phyloP scores from a whole-genome alignment of 1,140 invertebrate genomes.

The Dendroctonus ponderosae region DNA sequence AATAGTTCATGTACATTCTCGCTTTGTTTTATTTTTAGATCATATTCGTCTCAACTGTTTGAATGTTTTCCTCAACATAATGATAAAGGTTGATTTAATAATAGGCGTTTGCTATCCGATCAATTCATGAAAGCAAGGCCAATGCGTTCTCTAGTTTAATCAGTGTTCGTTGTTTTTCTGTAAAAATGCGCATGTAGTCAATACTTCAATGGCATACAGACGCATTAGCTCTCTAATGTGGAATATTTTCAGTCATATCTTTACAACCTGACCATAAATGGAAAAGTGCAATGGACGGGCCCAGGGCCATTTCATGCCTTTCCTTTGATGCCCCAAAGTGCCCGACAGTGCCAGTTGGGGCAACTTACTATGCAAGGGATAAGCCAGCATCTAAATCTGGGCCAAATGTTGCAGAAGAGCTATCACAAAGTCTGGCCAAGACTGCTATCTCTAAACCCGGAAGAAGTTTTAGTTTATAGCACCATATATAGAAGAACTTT shows the following conservation, averaged over 20 bases:
- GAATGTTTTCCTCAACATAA: too few species aligned
- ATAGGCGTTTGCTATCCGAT: too few species aligned
- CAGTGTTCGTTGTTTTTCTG: not conserved
- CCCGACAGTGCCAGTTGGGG: constrained; percentile 62
- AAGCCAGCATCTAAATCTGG: constrained; percentile 73
- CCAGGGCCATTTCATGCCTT: constrained; percentile 81
- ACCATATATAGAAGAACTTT: constrained; percentile 85
- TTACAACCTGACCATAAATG: constrained; percentile 57
- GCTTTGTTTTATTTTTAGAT: too few species aligned
- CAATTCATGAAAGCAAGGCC: too few species aligned
- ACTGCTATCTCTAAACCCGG: constrained; percentile 49
- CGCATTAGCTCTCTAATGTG: not conserved
- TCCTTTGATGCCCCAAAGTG: constrained; percentile 66
- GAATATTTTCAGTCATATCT: constrained; percentile 55
- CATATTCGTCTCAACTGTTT: too few species aligned
- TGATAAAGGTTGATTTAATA: too few species aligned
- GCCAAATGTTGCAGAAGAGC: constrained; percentile 65
- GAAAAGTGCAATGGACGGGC: constrained; percentile 69
- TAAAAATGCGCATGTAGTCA: not conserved
- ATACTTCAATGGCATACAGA: not conserved
- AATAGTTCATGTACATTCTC: too few species aligned
- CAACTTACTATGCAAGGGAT: constrained; percentile 67
- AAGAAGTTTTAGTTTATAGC: constrained; percentile 72
- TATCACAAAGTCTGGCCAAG: constrained; percentile 57
- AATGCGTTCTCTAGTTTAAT: not conserved